Evolutionary conservation across 2,797 vertebrate genomes (phyloP).

Genomic region (Pseudocheirus occidentalis): DNA sequence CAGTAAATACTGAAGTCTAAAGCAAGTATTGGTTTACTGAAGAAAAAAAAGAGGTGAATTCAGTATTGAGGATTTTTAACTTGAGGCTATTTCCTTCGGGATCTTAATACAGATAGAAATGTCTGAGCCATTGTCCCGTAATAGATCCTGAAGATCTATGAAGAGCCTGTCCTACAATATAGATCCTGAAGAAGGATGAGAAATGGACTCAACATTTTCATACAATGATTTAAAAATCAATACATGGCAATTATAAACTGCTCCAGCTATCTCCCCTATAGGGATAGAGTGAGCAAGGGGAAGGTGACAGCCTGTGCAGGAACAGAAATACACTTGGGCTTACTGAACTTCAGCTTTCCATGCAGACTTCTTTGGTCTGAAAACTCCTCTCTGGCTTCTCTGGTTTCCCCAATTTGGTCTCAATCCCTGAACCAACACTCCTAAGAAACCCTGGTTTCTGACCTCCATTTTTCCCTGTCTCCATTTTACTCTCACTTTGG

Average conservation of each 20-base stretch:
- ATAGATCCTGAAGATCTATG: conserved; percentile 7
- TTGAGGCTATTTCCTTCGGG: not conserved
- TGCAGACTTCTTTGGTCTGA: not conserved
- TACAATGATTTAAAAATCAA: conserved; percentile 11
- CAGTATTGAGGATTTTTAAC: not conserved
- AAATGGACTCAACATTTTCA: conserved; percentile 5
- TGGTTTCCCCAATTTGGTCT: not conserved
- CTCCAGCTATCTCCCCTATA: not conserved
- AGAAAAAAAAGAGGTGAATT: not conserved
- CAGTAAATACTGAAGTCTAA: not conserved
- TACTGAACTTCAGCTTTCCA: not conserved
- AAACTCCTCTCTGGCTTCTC: not conserved
- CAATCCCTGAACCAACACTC: not conserved
- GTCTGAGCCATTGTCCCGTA: not conserved
- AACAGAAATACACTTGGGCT: not conserved
- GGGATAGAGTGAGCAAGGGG: not conserved
- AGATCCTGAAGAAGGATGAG: conserved; percentile 2
- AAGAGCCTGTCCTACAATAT: not conserved
- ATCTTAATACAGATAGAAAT: conserved; percentile 20
- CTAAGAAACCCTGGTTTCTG: not conserved
- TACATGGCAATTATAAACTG: not conserved
- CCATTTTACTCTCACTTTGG: not conserved
- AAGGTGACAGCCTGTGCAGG: not conserved
- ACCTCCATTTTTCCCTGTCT: not conserved
- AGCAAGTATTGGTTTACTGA: not conserved